A percentile compares a stretch with the other conserved stretches of the same genome.
These are phyloP conservation scores for Dipodomys ordii DNA, from an alignment of 2,113 vertebrate genomes.

Conservation along the genomic window DNA sequence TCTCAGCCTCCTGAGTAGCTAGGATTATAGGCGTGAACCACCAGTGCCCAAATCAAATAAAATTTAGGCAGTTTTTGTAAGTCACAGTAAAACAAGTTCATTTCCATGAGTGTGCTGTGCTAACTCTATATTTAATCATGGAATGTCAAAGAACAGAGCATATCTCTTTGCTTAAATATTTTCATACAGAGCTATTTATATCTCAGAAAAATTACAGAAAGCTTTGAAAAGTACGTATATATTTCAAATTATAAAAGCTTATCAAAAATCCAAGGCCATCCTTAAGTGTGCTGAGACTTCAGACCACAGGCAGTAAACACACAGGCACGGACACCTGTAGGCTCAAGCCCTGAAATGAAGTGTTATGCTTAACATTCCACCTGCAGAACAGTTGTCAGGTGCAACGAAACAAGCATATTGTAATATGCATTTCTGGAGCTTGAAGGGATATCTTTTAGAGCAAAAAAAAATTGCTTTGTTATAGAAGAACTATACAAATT, in stretches of 20 bases:
- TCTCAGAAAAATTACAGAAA: neutral
- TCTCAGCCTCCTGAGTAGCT: no score
- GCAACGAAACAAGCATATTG: neutral
- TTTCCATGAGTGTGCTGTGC: neutral
- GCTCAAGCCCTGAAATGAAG: neutral
- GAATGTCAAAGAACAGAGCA: neutral
- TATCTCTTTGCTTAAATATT: neutral
- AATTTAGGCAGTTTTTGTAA: neutral
- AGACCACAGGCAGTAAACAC: neutral
- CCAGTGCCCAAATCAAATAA: neutral
- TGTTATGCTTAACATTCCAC: neutral
- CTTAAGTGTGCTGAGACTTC: neutral
- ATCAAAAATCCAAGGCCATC: neutral
- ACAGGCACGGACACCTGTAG: neutral
- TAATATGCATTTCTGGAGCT: neutral
- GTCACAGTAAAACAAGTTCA: constrained; percentile 27
- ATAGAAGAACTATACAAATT: neutral
- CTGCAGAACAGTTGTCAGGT: neutral
- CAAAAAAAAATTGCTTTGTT: neutral
- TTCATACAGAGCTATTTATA: neutral
- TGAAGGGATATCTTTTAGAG: neutral
- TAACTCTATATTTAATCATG: neutral
- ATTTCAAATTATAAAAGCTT: constrained; percentile 27
- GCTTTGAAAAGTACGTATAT: neutral
- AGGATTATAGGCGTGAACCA: no score